Evolutionary conservation across 30 jellyfish, hydroid and myxozoan genomes (phyloP), one percentile per base, ranked within the genome.

Genomic region (Aurelia sp.): DNA sequence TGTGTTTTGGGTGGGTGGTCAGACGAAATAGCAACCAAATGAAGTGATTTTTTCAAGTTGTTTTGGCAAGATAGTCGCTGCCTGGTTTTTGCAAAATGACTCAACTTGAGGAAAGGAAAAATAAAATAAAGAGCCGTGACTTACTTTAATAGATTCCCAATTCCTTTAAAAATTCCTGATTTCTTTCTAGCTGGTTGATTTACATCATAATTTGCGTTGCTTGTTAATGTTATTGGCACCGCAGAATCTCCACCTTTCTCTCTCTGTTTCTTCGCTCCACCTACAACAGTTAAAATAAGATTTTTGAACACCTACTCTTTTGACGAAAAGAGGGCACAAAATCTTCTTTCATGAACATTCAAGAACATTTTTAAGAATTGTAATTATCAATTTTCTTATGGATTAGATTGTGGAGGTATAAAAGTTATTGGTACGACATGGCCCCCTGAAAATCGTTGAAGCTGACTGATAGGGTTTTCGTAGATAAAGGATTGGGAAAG

Each of bases 101-200:
- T 4, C 55, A 5, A 44, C 10, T 44, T 4, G 55, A 37, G 55
- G 55, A 5, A 9, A 37, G 55, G 55, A 5, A 9, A 4, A 22
- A 17, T 20, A 66, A 66, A 19, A 23, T 22, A 61, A 18, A 19
- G 57, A 21, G 57, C 19, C 8, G 5, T 16, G 53, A 21, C 48
- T 21, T 23, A 21, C 48, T 66, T 66, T n/a, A 95, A 71, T 18
- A 95, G 67, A 51, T 79, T 88, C 27, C 97, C 96, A 31, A 95
- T 66, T 70, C 99, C 99, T 82, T 95, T 95, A 78, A 95, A 76
- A 60, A 95, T 77, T 10, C 97, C 97, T 16, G 90, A 44, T 72
- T 77, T 90, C 73, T 90, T 90, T 72, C 84, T 95, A 22, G 79
- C 22, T 37, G 69, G 89, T 72, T 76, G 88, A 47, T 60, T 69